These are phyloP conservation scores for Chymomyza caudatula DNA, from an alignment of 2,888 invertebrate genomes.

Conservation along the genomic window DNA sequence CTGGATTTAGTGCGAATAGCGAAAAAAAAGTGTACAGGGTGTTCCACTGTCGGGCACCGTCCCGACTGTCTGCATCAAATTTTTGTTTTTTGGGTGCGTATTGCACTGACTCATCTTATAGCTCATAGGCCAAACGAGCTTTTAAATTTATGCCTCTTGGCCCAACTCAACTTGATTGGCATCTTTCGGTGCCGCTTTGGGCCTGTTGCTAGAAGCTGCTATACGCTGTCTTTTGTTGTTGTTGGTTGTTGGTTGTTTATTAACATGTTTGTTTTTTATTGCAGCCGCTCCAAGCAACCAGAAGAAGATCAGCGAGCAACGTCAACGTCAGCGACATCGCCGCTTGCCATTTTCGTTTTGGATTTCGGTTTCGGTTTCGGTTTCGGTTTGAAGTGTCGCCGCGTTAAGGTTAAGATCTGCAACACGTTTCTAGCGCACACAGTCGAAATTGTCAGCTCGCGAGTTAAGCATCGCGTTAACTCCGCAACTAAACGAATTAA, in stretches of 20 bases:
- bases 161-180: neutral
- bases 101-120: conserved; percentile 41
- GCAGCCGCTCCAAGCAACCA: conserved; percentile 37
- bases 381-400: conserved; percentile 17
- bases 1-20: no score
- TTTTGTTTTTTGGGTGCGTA: conserved; percentile 2
- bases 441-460: conserved; percentile 72
- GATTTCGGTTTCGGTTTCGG: conserved; percentile 19
- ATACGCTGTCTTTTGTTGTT: no score
- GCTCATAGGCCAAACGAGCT: conserved; percentile 13
- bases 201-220: conserved; percentile 16
- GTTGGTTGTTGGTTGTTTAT: conserved; percentile 64
- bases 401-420: conserved; percentile 63
- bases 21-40: no score
- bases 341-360: conserved; percentile 36
- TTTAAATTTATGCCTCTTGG: conserved; percentile 11
- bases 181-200: neutral
- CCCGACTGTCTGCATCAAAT: no score
- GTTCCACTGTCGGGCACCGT: no score
- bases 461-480: conserved; percentile 62
- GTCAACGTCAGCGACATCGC: conserved; percentile 31
- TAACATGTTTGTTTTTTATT: conserved; percentile 63
- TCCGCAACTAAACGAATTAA: conserved; percentile 26
- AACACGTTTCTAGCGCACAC: conserved; percentile 62
- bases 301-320: conserved; percentile 56